Evolutionary conservation across 2,888 invertebrate species (phyloP).

Genomic region (Hydropsyche betteni): DNA sequence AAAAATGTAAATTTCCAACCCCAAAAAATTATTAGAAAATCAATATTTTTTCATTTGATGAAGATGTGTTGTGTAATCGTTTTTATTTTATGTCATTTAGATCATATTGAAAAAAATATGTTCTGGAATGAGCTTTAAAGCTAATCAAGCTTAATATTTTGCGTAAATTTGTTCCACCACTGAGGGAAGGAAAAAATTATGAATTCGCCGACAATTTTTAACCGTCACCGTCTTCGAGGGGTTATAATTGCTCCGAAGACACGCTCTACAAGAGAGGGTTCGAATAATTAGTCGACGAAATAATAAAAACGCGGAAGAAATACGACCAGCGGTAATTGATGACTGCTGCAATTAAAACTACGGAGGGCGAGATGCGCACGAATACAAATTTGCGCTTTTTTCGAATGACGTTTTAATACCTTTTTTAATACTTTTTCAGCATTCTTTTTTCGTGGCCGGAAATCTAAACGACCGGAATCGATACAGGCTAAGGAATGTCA

Average conservation of each 20-base stretch:
- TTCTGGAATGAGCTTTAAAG: too few relatives aligned
- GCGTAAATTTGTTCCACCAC: too few relatives aligned
- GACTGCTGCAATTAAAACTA: constrained; percentile 23
- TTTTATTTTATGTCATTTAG: too few relatives aligned
- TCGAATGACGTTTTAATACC: too few relatives aligned
- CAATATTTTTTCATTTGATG: too few relatives aligned
- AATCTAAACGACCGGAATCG: not conserved
- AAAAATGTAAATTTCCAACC: too few relatives aligned
- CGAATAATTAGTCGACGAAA: constrained; percentile 22
- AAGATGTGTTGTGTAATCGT: too few relatives aligned
- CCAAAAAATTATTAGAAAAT: too few relatives aligned
- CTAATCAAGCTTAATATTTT: too few relatives aligned
- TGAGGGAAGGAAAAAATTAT: not conserved
- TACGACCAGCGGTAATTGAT: constrained; percentile 15
- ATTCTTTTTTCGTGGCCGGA: not conserved
- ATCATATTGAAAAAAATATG: too few relatives aligned
- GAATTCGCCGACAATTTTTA: constrained; percentile 26
- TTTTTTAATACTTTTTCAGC: too few relatives aligned
- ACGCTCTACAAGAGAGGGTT: constrained; percentile 1
- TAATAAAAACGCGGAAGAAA: constrained; percentile 29
- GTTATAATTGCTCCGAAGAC: constrained; percentile 17
- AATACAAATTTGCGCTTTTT: too few relatives aligned
- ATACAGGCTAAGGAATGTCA: not conserved
- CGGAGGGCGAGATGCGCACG: not conserved
- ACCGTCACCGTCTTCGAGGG: constrained; percentile 25